A percentile compares a stretch with the other conserved stretches of the same genome.
phyloP scores from a whole-genome alignment of 2,888 invertebrate species.

The Ormyrus rosae region DNA sequence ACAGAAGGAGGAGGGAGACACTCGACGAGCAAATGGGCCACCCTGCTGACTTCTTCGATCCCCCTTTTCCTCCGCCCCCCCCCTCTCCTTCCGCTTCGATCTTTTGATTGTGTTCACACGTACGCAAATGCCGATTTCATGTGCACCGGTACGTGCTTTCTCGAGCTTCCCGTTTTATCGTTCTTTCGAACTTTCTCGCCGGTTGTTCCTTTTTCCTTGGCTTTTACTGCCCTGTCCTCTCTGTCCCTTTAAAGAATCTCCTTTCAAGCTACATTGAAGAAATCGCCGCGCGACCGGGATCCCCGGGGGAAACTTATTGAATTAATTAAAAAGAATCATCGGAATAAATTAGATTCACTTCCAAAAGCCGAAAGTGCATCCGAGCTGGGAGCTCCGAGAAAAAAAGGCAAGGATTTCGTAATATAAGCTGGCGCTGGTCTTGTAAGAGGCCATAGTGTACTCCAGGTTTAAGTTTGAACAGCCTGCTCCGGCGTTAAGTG shows the following conservation, averaged over 20 bases:
- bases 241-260: not conserved
- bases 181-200: constrained; percentile 1
- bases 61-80: not conserved
- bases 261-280: not conserved
- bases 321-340: too few species aligned
- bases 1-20: constrained; percentile 31
- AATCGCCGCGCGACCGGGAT: too few species aligned
- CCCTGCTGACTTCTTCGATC: constrained; percentile 25
- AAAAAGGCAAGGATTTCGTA: constrained; percentile 39
- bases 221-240: constrained; percentile 21
- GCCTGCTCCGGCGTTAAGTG: constrained; percentile 67
- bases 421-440: not conserved
- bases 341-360: too few species aligned
- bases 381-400: too few species aligned
- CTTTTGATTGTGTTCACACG: constrained; percentile 1
- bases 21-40: constrained; percentile 63
- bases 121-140: not conserved
- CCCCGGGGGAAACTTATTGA: too few species aligned
- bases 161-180: too few species aligned
- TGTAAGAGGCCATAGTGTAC: not conserved
- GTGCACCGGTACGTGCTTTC: not conserved
- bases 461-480: not conserved
- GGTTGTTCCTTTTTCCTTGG: not conserved
- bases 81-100: not conserved
- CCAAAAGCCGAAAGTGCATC: too few species aligned